phyloP scores from a whole-genome alignment of 2,113 vertebrate species.

The Sigmodon hispidus region DNA sequence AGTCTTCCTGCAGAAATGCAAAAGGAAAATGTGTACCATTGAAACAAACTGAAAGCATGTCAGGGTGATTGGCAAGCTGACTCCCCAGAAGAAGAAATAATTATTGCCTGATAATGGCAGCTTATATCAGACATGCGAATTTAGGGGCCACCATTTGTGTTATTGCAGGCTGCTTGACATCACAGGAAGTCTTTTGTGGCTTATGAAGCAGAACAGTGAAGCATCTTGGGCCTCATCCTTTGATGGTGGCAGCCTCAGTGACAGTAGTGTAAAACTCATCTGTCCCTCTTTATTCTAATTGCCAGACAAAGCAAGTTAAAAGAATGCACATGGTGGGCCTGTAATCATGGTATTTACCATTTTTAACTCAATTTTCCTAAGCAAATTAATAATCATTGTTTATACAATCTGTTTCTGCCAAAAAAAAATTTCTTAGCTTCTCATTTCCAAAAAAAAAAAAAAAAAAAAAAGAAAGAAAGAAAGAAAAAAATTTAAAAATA shows the following conservation, averaged over 20 bases:
- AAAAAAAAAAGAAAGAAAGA: not conserved
- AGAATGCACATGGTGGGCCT: not conserved
- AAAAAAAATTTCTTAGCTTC: constrained; percentile 46
- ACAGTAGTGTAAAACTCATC: not conserved
- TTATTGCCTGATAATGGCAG: constrained; percentile 74
- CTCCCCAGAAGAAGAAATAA: constrained; percentile 74
- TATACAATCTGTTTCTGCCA: constrained; percentile 9
- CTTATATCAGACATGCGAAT: constrained; percentile 34
- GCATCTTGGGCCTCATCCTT: constrained; percentile 17
- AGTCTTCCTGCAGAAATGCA: not conserved
- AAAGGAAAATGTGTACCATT: constrained; percentile 56
- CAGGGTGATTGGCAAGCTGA: constrained; percentile 74
- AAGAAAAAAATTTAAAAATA: not conserved
- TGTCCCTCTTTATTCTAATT: not conserved
- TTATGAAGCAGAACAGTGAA: constrained; percentile 16
- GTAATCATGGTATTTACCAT: constrained; percentile 25
- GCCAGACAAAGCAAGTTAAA: constrained; percentile 31
- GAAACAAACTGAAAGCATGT: constrained; percentile 76
- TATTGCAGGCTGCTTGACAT: constrained; percentile 31
- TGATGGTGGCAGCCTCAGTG: not conserved
- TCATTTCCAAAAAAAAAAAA: not conserved
- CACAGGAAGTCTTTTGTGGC: constrained; percentile 74
- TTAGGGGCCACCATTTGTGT: constrained; percentile 36
- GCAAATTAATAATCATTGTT: not conserved
- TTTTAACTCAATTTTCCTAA: constrained; percentile 44